A percentile compares a stretch with the other conserved stretches of the same genome.
Evolutionary conservation across 2,797 vertebrate species (phyloP).

Genomic region (Notamacropus eugenii): DNA sequence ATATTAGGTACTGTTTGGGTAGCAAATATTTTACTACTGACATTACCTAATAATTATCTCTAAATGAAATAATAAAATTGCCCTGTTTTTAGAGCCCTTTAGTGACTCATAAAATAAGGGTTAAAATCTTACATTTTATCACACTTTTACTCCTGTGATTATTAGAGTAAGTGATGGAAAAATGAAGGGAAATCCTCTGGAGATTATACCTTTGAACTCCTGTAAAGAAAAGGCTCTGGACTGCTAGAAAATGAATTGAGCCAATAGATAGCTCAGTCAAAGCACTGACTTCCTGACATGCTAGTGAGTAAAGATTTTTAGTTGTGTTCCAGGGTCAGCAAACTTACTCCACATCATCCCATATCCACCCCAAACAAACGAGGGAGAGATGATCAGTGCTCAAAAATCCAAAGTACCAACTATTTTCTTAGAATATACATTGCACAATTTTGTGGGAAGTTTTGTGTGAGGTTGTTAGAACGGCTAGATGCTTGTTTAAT

Average conservation of each 20-base stretch:
- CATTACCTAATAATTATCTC: constrained; percentile 84
- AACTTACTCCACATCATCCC: not conserved
- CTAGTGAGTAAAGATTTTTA: not conserved
- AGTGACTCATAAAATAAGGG: constrained; percentile 85
- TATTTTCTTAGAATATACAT: not conserved
- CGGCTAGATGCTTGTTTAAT: not conserved
- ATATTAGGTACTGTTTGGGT: constrained; percentile 76
- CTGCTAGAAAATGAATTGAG: constrained; percentile 15
- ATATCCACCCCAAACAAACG: not conserved
- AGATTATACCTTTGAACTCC: constrained; percentile 68
- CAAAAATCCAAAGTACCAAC: not conserved
- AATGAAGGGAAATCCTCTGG: constrained; percentile 72
- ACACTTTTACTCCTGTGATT: constrained; percentile 80
- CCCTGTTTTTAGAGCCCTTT: constrained; percentile 84
- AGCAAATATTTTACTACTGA: constrained; percentile 83
- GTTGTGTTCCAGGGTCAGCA: not conserved
- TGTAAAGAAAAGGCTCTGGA: constrained; percentile 9
- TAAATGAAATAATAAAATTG: constrained; percentile 85
- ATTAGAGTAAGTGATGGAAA: constrained; percentile 76
- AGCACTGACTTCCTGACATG: not conserved
- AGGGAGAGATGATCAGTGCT: not conserved
- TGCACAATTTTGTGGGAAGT: constrained; percentile 16
- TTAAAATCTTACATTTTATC: constrained; percentile 81
- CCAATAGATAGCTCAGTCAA: not conserved
- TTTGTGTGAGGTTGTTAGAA: constrained; percentile 32